These are phyloP conservation scores for Lysandra coridon DNA, from an alignment of 2,888 invertebrate genomes.

Conservation along the genomic window DNA sequence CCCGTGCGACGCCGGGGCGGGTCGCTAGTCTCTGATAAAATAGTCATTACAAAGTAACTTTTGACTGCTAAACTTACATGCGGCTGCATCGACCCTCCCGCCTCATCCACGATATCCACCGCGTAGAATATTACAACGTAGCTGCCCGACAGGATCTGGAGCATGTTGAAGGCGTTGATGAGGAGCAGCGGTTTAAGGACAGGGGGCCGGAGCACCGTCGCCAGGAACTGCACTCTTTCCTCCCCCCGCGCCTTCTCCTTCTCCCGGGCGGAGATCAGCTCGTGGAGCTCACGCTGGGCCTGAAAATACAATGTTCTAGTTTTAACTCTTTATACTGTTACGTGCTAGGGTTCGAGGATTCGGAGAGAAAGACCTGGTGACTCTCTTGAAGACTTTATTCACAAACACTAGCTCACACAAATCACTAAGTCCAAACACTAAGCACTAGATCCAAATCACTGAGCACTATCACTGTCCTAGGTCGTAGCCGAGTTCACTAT, in stretches of 20 bases:
- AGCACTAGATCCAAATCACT: too few species aligned
- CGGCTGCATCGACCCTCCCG: slow-evolving; percentile 70
- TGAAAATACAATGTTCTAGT: slow-evolving; percentile 46
- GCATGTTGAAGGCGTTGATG: slow-evolving; percentile 85
- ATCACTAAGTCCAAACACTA: too few species aligned
- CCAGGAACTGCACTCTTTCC: slow-evolving; percentile 74
- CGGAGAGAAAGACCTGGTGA: too few species aligned
- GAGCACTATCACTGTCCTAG: too few species aligned
- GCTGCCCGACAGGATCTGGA: slow-evolving; percentile 88
- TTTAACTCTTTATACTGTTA: too few species aligned
- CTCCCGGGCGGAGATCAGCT: slow-evolving; percentile 80
- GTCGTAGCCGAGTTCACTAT: too few species aligned
- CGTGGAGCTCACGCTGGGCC: slow-evolving; percentile 83
- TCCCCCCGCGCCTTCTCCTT: slow-evolving; percentile 77
- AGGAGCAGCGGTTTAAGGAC: slow-evolving; percentile 87
- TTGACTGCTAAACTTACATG: slow-evolving; percentile 52
- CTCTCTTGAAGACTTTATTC: too few species aligned
- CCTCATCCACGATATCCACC: slow-evolving; percentile 84
- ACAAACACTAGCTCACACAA: too few species aligned
- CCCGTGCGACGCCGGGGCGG: too few species aligned
- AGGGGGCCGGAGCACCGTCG: slow-evolving; percentile 77
- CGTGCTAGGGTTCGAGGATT: too few species aligned
- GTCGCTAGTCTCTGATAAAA: too few species aligned
- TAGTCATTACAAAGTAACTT: too few species aligned
- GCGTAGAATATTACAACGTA: slow-evolving; percentile 90